Percentiles rank a stretch among this genome's conserved stretches.
These are phyloP conservation scores for Ptychodera flava DNA, from an alignment of 35 echinoderm and acorn worm species.

Conservation along the genomic window DNA sequence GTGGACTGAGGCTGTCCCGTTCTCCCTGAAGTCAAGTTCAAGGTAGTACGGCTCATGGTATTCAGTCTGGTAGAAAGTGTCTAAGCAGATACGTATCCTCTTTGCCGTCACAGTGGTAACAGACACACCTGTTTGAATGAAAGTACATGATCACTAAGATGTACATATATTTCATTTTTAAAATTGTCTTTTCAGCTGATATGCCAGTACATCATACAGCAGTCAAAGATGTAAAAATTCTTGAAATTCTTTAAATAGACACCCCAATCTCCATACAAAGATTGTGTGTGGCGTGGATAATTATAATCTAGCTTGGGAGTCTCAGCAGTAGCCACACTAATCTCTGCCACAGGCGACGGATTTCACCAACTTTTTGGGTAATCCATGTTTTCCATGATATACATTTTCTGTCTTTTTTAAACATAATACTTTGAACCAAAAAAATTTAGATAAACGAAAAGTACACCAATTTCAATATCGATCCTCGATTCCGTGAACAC, in stretches of 20 bases:
- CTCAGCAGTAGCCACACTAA: too few species aligned
- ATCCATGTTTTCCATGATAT: too few species aligned
- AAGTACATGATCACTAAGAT: not conserved
- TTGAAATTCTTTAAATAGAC: not conserved
- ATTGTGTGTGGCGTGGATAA: not conserved
- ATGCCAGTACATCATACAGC: not conserved
- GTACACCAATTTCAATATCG: too few species aligned
- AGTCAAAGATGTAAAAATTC: not conserved
- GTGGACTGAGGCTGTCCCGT: not conserved
- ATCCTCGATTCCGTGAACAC: too few species aligned
- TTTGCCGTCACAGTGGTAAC: not conserved
- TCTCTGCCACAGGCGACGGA: too few species aligned
- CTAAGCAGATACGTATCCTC: constrained; percentile 5
- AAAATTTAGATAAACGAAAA: too few species aligned
- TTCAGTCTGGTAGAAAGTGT: not conserved
- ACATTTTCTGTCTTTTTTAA: too few species aligned
- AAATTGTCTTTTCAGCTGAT: not conserved
- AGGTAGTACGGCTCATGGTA: constrained; percentile 9
- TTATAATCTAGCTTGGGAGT: too few species aligned
- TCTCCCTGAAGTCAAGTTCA: not conserved
- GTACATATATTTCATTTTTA: not conserved
- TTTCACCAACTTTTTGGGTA: too few species aligned
- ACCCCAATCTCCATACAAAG: not conserved
- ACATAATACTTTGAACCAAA: too few species aligned
- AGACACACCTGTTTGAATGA: not conserved